Base-by-base conservation (phyloP, 2,797 vertebrate genomes). In the Pantherophis vulpinus region DNA sequence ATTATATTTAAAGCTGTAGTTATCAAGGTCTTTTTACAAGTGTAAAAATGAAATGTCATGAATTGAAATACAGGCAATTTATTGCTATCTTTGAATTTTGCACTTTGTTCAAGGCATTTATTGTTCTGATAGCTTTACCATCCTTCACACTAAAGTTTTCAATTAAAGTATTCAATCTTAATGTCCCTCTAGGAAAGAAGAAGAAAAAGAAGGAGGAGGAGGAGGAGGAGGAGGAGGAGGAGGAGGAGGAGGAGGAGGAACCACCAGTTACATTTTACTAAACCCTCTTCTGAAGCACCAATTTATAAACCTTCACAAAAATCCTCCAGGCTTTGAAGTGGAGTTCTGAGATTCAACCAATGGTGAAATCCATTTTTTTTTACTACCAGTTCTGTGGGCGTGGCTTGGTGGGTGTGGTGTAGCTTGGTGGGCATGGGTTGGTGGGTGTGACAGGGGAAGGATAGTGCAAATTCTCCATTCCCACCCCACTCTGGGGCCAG, bases 271-370 rank as follows among this genome's bases (percentile, higher is more conserved):
- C 0, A 42, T 0, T 27, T 88, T 51, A 95, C 89, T 94, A 96
- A 96, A 66, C 20, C 89, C n/a, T 47, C 13, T 92, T 97, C 94
- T 94, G 92, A 96, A 95, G 89, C 47, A 92, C 18, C 93, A 79
- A 92, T 91, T 92, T 96, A 95, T 32, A 94, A 94, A 95, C 95
- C 89, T 96, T 92, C 58, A 92, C 89, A 95, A 87, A 90, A 93
- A 90, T 90, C 59, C 37, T 90, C 12, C 29, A 90, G 61, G 55
- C 74, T 93, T 90, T 90, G 55, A 89, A 92, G 58, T 55, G 56
- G 88, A 89, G 42, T 86, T 90, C 56, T 86, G 88, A 55, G n/a
- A 86, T 87, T 70, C 89, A 87, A 18, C 32, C 47, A 51, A 5
- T 51, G 47, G 6, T 51, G 47, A 51, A 51, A 51, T 51, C 7